Conservation (phyloP, 2,797 vertebrate species). For the Catostomus latipinnis region DNA sequence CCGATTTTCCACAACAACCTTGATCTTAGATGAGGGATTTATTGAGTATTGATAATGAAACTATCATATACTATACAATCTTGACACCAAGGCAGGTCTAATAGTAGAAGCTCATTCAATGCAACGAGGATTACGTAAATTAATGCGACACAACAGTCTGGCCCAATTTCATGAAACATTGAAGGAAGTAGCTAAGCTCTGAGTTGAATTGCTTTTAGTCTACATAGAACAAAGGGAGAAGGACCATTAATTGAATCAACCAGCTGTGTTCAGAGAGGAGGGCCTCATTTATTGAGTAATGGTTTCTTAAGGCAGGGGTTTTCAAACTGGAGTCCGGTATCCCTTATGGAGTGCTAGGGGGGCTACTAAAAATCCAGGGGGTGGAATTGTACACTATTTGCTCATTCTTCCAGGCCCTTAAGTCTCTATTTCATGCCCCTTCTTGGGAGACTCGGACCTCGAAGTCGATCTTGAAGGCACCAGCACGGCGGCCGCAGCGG, state of each 20-base stretch:
- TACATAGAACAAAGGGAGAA: slow-evolving; percentile 44
- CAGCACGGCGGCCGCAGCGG: too few species aligned
- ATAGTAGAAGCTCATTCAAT: slow-evolving; percentile 58
- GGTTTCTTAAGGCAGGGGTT: slow-evolving; percentile 13
- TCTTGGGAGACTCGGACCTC: too few species aligned
- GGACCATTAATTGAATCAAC: slow-evolving; percentile 61
- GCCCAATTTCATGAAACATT: slow-evolving; percentile 65
- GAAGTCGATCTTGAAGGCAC: too few species aligned
- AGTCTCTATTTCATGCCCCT: too few species aligned
- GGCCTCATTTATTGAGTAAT: slow-evolving; percentile 53
- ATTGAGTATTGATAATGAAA: slow-evolving; percentile 45
- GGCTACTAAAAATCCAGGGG: too few species aligned
- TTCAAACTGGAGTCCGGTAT: too few species aligned
- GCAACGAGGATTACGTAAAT: slow-evolving; percentile 59
- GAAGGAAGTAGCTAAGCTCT: slow-evolving; percentile 38
- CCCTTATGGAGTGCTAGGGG: too few species aligned
- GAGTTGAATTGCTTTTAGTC: slow-evolving; percentile 57
- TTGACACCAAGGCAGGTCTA: slow-evolving; percentile 43
- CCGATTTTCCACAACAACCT: slow-evolving; percentile 8
- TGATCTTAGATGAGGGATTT: slow-evolving; percentile 35
- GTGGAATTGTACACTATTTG: too few species aligned
- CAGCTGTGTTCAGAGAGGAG: slow-evolving; percentile 53
- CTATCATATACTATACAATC: slow-evolving; percentile 16
- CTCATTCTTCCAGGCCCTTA: too few species aligned
- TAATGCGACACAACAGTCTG: slow-evolving; percentile 60